phyloP scores from a whole-genome alignment of 2,113 vertebrate species.

The Apeltes quadracus region DNA sequence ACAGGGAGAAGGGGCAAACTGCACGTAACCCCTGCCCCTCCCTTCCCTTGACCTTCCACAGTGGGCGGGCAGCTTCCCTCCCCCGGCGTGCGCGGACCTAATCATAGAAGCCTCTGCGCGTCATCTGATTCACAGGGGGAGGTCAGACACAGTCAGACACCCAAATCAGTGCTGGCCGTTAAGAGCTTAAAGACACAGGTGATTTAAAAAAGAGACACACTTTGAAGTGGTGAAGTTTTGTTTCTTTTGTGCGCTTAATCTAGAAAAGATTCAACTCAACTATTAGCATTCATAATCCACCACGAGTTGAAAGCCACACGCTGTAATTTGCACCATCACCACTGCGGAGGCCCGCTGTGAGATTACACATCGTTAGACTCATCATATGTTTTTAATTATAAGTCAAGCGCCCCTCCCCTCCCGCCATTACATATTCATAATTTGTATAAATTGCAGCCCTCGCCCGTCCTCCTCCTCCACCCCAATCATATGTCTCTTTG shows the following conservation, averaged over 20 bases:
- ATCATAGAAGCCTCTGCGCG: constrained; percentile 50
- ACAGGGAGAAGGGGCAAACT: constrained; percentile 27
- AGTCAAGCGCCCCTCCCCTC: background rate
- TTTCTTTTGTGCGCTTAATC: background rate
- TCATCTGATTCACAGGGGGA: constrained; percentile 64
- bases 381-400: constrained; percentile 21
- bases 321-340: constrained; percentile 5
- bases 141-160: constrained; percentile 53
- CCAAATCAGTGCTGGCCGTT: constrained; percentile 36
- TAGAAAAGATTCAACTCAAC: background rate
- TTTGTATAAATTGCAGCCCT: constrained; percentile 3
- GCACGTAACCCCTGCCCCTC: constrained; percentile 13
- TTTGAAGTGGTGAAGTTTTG: too few relatives aligned
- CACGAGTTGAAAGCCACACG: background rate
- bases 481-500: background rate
- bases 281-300: background rate
- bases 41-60: constrained; percentile 39
- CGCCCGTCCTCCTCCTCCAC: background rate
- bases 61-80: constrained; percentile 18
- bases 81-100: constrained; percentile 5
- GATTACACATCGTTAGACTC: constrained; percentile 8
- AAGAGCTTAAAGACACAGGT: background rate
- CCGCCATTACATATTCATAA: background rate
- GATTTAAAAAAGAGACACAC: background rate
- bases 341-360: background rate